These are phyloP conservation scores for Saccostrea glomerata DNA, from an alignment of 1,140 invertebrate species.

Conservation along the genomic window DNA sequence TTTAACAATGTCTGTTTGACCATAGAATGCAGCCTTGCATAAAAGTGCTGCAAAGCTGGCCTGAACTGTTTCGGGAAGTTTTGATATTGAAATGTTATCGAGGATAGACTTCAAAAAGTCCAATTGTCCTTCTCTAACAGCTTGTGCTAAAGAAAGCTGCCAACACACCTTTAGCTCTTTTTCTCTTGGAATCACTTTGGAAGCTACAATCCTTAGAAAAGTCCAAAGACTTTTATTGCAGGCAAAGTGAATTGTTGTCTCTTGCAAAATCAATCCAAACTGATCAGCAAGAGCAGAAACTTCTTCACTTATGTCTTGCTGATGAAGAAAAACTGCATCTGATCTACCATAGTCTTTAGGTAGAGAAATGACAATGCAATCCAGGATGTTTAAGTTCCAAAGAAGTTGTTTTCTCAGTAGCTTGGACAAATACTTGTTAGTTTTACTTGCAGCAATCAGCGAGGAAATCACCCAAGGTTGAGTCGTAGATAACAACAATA, in stretches of 20 bases:
- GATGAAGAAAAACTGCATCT: not conserved
- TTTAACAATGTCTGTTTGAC: constrained; percentile 47
- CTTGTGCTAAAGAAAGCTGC: constrained; percentile 21
- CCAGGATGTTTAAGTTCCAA: constrained; percentile 28
- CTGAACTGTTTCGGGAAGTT: not conserved
- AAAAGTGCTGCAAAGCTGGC: constrained; percentile 43
- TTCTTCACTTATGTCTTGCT: not conserved
- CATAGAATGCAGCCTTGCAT: constrained; percentile 7
- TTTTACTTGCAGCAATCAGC: not conserved
- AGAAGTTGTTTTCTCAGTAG: constrained; percentile 25
- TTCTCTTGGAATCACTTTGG: constrained; percentile 1
- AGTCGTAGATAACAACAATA: constrained; percentile 28
- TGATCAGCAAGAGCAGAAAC: not conserved
- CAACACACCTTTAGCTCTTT: constrained; percentile 34
- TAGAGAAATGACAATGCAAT: constrained; percentile 44
- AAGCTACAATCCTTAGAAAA: constrained; percentile 7
- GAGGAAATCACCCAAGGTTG: constrained; percentile 37
- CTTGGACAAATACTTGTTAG: not conserved
- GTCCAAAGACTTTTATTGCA: constrained; percentile 23
- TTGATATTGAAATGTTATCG: constrained; percentile 41
- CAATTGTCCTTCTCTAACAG: constrained; percentile 22
- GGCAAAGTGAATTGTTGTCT: not conserved
- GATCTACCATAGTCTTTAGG: constrained; percentile 16
- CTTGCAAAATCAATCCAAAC: not conserved
- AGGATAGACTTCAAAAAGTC: constrained; percentile 42